Evolutionary conservation across 2,888 invertebrate genomes (phyloP).

Genomic region (Dryobota labecula): DNA sequence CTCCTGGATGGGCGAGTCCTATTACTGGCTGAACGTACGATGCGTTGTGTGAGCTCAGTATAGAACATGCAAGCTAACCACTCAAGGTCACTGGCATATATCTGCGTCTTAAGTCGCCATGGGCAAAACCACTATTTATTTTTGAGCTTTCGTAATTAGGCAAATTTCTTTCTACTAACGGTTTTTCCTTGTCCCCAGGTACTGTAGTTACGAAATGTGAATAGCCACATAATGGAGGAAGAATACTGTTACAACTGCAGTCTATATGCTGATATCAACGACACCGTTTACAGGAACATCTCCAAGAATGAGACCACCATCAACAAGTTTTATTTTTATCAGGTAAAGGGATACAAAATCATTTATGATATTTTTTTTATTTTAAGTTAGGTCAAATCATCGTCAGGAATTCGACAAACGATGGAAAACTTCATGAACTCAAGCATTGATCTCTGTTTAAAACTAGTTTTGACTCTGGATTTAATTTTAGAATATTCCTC

Average conservation of each 20-base stretch:
- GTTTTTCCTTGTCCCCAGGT: constrained; percentile 68
- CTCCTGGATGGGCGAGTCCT: too few relatives aligned
- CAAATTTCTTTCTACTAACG: not conserved
- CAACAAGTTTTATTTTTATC: constrained; percentile 90
- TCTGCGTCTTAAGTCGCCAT: too few relatives aligned
- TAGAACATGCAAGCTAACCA: too few relatives aligned
- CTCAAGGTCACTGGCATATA: too few relatives aligned
- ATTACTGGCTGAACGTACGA: too few relatives aligned
- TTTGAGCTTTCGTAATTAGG: too few relatives aligned
- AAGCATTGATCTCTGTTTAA: too few relatives aligned
- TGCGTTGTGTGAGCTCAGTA: too few relatives aligned
- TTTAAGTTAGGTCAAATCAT: not conserved
- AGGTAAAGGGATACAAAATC: constrained; percentile 66
- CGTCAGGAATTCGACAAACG: not conserved
- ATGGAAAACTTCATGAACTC: not conserved
- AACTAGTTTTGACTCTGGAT: too few relatives aligned
- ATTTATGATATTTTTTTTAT: not conserved
- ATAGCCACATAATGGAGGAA: constrained; percentile 79
- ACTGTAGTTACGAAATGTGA: constrained; percentile 79
- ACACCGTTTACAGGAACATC: constrained; percentile 70
- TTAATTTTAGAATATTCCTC: too few relatives aligned
- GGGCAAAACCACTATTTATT: too few relatives aligned
- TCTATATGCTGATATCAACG: constrained; percentile 75
- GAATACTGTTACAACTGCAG: constrained; percentile 80
- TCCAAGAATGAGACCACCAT: constrained; percentile 85